phyloP scores from a whole-genome alignment of 2,113 vertebrate species.

The Alligator sinensis region DNA sequence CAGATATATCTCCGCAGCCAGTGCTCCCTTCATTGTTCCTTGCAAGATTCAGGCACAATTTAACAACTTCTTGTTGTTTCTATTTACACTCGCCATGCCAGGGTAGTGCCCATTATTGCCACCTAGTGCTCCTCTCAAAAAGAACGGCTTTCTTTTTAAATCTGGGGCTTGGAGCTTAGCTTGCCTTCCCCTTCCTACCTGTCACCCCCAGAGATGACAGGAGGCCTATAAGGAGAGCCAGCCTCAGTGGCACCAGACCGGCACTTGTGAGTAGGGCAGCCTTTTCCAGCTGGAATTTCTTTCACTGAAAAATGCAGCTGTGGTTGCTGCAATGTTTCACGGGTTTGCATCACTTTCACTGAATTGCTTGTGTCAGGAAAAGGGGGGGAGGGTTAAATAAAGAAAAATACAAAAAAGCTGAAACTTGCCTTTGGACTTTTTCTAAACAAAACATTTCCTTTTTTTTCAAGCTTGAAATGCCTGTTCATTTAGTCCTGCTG shows the following conservation, averaged over 20 bases:
- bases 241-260: no score
- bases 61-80: slow-evolving; percentile 60
- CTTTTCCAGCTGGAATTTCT: no score
- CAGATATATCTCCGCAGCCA: slow-evolving; percentile 57
- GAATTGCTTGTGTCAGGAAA: not conserved
- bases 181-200: not conserved
- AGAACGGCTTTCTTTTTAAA: not conserved
- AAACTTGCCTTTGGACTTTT: no score
- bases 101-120: not conserved
- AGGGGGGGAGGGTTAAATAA: no score
- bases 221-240: not conserved
- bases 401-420: no score
- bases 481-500: no score
- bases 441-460: no score
- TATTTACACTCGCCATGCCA: slow-evolving; percentile 13
- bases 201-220: fast-evolving
- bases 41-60: slow-evolving; percentile 43
- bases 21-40: slow-evolving; percentile 39
- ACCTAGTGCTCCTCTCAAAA: not conserved
- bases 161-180: not conserved
- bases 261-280: no score
- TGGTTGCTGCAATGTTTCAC: not conserved
- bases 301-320: not conserved
- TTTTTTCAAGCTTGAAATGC: no score
- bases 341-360: not conserved